Evolutionary conservation across 2,113 vertebrate species (phyloP).

Genomic region (Bothrops jararaca): DNA sequence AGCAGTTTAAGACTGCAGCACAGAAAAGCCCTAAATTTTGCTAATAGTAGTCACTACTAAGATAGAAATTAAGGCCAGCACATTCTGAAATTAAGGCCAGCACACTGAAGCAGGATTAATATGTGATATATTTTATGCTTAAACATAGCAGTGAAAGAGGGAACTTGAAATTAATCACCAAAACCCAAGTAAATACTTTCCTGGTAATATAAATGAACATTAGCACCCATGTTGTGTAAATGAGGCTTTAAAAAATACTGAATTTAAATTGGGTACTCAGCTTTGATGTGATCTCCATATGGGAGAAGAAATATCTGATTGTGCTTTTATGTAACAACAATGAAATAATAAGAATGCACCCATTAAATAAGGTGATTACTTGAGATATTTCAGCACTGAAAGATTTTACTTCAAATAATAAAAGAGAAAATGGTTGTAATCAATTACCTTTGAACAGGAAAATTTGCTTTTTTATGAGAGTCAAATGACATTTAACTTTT

Average conservation of each 20-base stretch:
- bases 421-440: background rate
- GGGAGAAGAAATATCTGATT: background rate
- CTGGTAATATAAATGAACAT: background rate
- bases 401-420: background rate
- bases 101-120: background rate
- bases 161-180: background rate
- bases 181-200: conserved; percentile 9
- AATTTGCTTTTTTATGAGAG: background rate
- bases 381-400: background rate
- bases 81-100: background rate
- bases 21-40: background rate
- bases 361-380: background rate
- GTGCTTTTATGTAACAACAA: background rate
- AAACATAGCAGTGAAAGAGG: background rate
- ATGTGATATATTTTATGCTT: background rate
- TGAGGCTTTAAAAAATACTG: background rate
- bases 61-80: too few species aligned
- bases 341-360: background rate
- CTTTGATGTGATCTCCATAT: background rate
- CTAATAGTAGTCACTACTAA: background rate
- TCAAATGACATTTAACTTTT: background rate
- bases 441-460: background rate
- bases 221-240: background rate
- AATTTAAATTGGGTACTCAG: background rate
- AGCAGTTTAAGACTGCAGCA: background rate